Evolutionary conservation across 2,797 vertebrate species (phyloP).

Genomic region (Esox masquinongy): DNA sequence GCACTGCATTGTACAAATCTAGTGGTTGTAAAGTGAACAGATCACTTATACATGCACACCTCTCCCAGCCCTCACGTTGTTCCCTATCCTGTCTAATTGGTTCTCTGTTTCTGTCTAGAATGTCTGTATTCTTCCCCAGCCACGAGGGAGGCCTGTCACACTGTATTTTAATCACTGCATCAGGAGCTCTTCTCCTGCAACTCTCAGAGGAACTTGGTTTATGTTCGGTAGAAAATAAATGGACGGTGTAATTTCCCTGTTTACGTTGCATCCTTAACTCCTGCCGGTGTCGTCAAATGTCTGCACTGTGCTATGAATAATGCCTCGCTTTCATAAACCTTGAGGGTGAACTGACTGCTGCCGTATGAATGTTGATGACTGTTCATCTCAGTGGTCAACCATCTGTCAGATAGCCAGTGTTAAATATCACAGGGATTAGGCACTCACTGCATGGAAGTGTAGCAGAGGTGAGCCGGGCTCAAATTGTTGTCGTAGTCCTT

Average conservation of each 20-base stretch:
- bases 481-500: too few species aligned
- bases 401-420: neutral
- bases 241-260: slow-evolving; percentile 18
- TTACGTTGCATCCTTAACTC: slow-evolving; percentile 21
- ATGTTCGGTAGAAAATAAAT: slow-evolving; percentile 30
- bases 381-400: neutral
- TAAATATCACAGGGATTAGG: too few species aligned
- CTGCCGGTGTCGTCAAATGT: neutral
- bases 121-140: slow-evolving; percentile 39
- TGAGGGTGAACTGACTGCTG: neutral
- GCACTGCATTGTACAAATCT: slow-evolving; percentile 51
- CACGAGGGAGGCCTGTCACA: slow-evolving; percentile 54
- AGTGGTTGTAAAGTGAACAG: slow-evolving; percentile 33
- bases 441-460: too few species aligned
- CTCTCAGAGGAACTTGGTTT: slow-evolving; percentile 40
- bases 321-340: neutral
- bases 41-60: slow-evolving; percentile 20
- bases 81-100: slow-evolving; percentile 34
- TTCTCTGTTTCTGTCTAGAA: slow-evolving; percentile 31
- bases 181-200: slow-evolving; percentile 27
- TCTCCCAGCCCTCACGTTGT: slow-evolving; percentile 15
- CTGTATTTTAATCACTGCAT: slow-evolving; percentile 51
- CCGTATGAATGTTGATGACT: neutral
- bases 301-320: neutral
- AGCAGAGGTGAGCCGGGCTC: too few species aligned